Evolutionary conservation across 2,113 vertebrate genomes (phyloP), one percentile per base, ranked within the genome.

Genomic region (Neogobius melanostomus): DNA sequence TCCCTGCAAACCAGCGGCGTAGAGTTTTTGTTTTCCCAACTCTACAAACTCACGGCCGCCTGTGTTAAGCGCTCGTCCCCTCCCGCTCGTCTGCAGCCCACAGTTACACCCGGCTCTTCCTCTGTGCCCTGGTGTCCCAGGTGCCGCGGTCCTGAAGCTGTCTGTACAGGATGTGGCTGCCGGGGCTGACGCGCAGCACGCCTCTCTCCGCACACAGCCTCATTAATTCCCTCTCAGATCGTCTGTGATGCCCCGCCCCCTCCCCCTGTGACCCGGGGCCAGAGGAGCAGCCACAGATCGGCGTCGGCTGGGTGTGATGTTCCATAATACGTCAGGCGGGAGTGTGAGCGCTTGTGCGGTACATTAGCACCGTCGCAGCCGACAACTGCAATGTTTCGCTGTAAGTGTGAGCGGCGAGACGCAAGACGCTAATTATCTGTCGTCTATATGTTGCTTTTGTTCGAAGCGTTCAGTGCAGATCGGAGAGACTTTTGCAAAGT

Each of bases 161-260:
- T 53, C 76, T 69, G 79, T 66, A 15, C 48, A 46, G 66, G 68
- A 79, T 76, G 72, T 52, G 4, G 76, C 64, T 47, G 9, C 69
- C 36, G 21, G 51, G 53, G 71, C 79, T 77, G 80, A 89, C 64
- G 82, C 84, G 78, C 83, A 83, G 81, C 85, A 83, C 48, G 76
- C 57, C 42, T 2, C 21, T 21, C 57, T 66, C 88, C 84, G 81
- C 69, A 74, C 81, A 82, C 73, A 42, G 74, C 79, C 83, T 90
- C 91, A 93, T 92, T 92, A 91, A 90, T 88, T 85, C 88, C 28
- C 89, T 87, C 81, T 76, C 86, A 85, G 79, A 87, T 87, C 72
- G 83, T 70, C 75, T 80, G 78, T 81, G 57, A 36, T 36, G 77
- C 79, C 68, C 67, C 67, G 48, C 60, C 48, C 68, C 8, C 16